These are phyloP conservation scores for Stercorarius parasiticus DNA, from an alignment of 2,113 vertebrate genomes.

Conservation along the genomic window DNA sequence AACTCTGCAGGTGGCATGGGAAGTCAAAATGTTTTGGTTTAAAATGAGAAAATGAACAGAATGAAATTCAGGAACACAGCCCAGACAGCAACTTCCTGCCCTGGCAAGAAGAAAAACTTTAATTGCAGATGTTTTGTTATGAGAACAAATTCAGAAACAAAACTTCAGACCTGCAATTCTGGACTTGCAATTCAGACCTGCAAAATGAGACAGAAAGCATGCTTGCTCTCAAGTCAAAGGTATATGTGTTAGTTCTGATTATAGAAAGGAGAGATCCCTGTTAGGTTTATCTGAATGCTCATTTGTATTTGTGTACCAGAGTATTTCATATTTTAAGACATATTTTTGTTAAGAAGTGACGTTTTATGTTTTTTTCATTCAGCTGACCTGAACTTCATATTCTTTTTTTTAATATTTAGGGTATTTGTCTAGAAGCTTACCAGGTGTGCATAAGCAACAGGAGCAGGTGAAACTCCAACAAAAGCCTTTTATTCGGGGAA, in stretches of 20 bases:
- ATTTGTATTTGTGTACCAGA: background rate
- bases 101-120: constrained; percentile 17
- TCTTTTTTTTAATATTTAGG: constrained; percentile 2
- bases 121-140: constrained; percentile 42
- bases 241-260: background rate
- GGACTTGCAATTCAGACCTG: too few species aligned
- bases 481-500: constrained; percentile 25
- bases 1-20: constrained; percentile 14
- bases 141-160: background rate
- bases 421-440: background rate
- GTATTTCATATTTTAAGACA: background rate
- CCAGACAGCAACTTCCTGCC: constrained; percentile 53
- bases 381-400: background rate
- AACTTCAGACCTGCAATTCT: background rate
- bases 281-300: background rate
- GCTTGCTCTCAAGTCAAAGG: background rate
- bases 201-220: background rate
- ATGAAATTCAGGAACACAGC: constrained; percentile 31
- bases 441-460: background rate
- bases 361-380: background rate
- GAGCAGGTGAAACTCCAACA: constrained; percentile 25
- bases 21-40: constrained; percentile 48
- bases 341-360: background rate
- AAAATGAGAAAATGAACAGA: constrained; percentile 49
- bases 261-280: background rate